Conservation (phyloP, 2,888 invertebrate species). For the Apodemia mormo region DNA sequence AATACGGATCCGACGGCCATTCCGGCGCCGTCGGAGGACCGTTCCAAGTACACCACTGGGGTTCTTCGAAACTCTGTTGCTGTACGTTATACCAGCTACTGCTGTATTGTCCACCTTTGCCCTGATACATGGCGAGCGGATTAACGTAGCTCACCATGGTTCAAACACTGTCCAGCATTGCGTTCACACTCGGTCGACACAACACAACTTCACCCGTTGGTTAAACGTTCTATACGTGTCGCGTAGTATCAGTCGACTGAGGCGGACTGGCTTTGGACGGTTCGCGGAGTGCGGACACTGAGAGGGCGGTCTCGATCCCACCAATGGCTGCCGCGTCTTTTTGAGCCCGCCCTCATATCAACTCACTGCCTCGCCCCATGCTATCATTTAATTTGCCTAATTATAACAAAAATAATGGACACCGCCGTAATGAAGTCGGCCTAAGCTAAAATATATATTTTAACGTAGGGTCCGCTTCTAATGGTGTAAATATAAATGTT, state of each 20-base stretch:
- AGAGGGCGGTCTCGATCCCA: conserved; percentile 46
- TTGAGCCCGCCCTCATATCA: conserved; percentile 38
- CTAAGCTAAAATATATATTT: conserved; percentile 35
- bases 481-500: conserved; percentile 8
- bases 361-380: conserved; percentile 41
- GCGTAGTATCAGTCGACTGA: conserved; percentile 65
- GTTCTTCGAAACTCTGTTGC: conserved; percentile 79
- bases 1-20: conserved; percentile 75
- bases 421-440: conserved; percentile 55
- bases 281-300: conserved; percentile 34
- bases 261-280: conserved; percentile 35
- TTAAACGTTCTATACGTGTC: conserved; percentile 50
- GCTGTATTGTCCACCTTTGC: conserved; percentile 80
- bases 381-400: conserved; percentile 72
- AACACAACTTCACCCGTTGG: conserved; percentile 51
- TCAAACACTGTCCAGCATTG: conserved; percentile 75
- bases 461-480: conserved; percentile 22
- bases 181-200: conserved; percentile 74
- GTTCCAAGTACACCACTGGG: conserved; percentile 82
- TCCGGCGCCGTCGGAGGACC: conserved; percentile 72
- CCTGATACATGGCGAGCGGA: conserved; percentile 85
- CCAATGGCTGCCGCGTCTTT: conserved; percentile 53
- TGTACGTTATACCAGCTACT: conserved; percentile 78
- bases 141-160: conserved; percentile 89
- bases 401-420: conserved; percentile 74